phyloP scores from a whole-genome alignment of 2,797 vertebrate species.

The Carapus acus region DNA sequence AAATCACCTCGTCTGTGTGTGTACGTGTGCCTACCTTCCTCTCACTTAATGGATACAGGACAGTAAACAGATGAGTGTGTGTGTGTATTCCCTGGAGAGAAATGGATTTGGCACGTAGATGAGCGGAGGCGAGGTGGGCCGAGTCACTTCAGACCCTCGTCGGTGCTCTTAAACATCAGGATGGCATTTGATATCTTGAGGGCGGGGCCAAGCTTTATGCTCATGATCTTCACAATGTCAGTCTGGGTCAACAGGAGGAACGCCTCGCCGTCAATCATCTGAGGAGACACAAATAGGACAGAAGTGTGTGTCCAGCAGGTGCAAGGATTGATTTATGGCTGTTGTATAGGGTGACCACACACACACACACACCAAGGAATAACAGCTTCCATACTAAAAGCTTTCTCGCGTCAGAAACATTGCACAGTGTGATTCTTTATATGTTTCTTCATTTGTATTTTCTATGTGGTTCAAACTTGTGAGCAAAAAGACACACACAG shows the following conservation, averaged over 20 bases:
- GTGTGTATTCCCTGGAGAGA: slow-evolving; percentile 55
- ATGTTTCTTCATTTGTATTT: background rate
- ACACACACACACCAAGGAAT: too few species aligned
- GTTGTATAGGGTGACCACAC: too few species aligned
- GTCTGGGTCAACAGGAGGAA: slow-evolving; percentile 95
- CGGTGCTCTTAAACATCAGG: slow-evolving; percentile 94
- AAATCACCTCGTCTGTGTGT: too few species aligned
- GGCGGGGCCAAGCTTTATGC: slow-evolving; percentile 93
- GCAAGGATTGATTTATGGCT: too few species aligned
- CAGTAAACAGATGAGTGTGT: slow-evolving; percentile 65
- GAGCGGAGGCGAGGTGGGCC: slow-evolving; percentile 23
- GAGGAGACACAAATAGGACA: slow-evolving; percentile 36
- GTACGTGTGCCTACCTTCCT: too few species aligned
- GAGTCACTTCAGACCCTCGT: slow-evolving; percentile 89
- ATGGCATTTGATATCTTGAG: slow-evolving; percentile 99
- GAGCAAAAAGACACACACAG: too few species aligned
- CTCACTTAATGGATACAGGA: slow-evolving; percentile 70
- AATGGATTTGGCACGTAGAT: slow-evolving; percentile 68
- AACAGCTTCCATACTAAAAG: too few species aligned
- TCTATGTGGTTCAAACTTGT: too few species aligned
- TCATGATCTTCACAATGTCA: slow-evolving; percentile 99
- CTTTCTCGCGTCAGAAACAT: too few species aligned
- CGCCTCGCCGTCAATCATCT: slow-evolving; percentile 98
- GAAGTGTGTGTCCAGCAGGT: too few species aligned
- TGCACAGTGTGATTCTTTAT: too few species aligned